phyloP scores from a whole-genome alignment of 2,888 invertebrate species.

The Pardosa pseudoannulata region DNA sequence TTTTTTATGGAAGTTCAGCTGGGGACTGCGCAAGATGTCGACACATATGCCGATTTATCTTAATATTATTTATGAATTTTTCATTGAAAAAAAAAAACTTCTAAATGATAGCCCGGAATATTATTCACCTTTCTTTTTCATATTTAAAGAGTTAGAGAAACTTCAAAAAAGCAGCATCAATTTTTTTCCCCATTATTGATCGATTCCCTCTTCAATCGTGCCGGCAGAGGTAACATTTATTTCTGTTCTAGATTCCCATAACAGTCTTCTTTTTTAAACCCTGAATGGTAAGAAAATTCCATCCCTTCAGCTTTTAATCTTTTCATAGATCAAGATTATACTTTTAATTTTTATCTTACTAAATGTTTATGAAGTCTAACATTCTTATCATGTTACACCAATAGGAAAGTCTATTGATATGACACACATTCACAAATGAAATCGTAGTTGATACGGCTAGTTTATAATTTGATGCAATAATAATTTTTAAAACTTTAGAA shows the following conservation, averaged over 20 bases:
- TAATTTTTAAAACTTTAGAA: too few species aligned
- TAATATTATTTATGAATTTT: slow-evolving; percentile 19
- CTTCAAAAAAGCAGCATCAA: neutral
- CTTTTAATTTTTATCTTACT: too few species aligned
- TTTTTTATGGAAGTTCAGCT: neutral
- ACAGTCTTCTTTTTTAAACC: neutral
- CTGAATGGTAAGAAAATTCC: neutral
- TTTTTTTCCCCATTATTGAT: neutral
- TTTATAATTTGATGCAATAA: too few species aligned
- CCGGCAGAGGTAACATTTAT: neutral
- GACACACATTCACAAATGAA: too few species aligned
- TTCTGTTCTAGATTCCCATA: neutral
- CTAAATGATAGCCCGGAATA: neutral
- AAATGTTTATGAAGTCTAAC: too few species aligned
- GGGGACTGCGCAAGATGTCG: neutral
- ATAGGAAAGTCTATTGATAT: too few species aligned
- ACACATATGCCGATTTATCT: slow-evolving; percentile 12
- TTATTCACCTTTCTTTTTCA: slow-evolving; percentile 9
- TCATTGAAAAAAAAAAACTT: slow-evolving; percentile 6
- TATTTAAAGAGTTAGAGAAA: slow-evolving; percentile 6
- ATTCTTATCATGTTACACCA: too few species aligned
- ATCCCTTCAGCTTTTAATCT: neutral
- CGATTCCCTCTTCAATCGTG: neutral
- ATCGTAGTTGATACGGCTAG: too few species aligned
- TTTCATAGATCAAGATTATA: neutral